phyloP scores from a whole-genome alignment of 2,797 vertebrate species.

The Ammospiza maritima region DNA sequence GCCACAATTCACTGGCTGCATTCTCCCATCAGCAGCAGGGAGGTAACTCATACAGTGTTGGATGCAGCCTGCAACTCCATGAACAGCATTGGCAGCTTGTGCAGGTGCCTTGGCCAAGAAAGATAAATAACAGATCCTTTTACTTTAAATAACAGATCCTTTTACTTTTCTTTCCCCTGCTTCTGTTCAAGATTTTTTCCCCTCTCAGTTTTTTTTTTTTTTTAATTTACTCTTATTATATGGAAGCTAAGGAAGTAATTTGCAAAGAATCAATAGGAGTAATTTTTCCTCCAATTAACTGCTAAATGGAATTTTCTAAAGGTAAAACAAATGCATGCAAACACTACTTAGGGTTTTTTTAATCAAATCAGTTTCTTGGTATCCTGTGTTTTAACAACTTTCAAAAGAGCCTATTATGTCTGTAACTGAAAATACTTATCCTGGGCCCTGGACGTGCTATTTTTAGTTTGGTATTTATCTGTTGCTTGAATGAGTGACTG shows the following conservation, averaged over 20 bases:
- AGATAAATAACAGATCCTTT: neutral
- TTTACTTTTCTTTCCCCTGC: neutral
- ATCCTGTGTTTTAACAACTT: neutral
- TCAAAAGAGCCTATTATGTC: neutral
- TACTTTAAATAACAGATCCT: neutral
- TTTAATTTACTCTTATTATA: neutral
- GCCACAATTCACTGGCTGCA: neutral
- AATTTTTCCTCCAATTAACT: slow-evolving; percentile 8
- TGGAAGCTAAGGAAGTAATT: neutral
- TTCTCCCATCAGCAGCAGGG: neutral
- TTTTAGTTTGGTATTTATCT: slow-evolving; percentile 63
- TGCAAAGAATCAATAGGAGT: neutral
- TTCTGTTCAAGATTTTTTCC: neutral
- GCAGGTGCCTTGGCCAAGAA: neutral
- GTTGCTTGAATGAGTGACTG: slow-evolving; percentile 42
- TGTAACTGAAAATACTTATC: neutral
- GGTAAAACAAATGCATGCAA: neutral
- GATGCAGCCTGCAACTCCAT: neutral
- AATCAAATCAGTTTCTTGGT: neutral
- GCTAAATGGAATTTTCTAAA: neutral
- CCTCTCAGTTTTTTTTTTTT: neutral
- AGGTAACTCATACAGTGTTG: neutral
- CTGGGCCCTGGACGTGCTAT: neutral
- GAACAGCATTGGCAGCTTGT: neutral
- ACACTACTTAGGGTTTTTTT: neutral